Evolutionary conservation across 2,888 invertebrate genomes (phyloP), one percentile per base, ranked within the genome.

Genomic region (Hemaris fuciformis): DNA sequence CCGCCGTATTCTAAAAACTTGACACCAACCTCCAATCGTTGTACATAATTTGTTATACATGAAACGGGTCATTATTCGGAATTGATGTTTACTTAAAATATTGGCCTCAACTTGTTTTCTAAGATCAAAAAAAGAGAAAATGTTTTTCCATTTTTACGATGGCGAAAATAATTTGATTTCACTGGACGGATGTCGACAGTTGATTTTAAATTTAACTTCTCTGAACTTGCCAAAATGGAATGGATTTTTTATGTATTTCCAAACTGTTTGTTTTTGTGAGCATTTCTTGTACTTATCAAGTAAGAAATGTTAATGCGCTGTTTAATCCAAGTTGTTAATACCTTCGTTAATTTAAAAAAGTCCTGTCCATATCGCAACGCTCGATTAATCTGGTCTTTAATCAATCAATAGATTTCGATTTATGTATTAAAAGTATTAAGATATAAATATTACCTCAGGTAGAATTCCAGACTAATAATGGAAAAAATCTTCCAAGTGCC

Each of bases 91-190:
- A 75, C 77, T 69, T 72, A 82, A 84, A 87, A 83, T 82, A 81
- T 85, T 73, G 80, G 67, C 70, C 73, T 76, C 75, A 80, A 84
- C 76, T 81, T 84, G 79, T 83, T 85, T 83, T 75, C 78, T 74
- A 68, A 82, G 83, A 87, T 88, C 86, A 85, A 88, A 87, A 81
- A 79, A 65, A 62, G 62, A 77, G 80, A 85, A 85, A 83, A 75
- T 84, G n/a, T 86, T 84, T 82, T 79, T 70, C 80, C 84, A 84
- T 87, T 88, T 88, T 84, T 82, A 83, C 80, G 84, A 85, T 82
- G 83, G 82, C 83, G 75, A 82, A 83, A 82, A 87, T 89, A 89
- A 89, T 89, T 89, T 87, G 85, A 89, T 89, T 89, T 86, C 79
- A 81, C 74, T 72, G 77, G 80, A 81, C 81, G 79, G 79, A 84